Evolutionary conservation across 1,140 invertebrate species (phyloP), one percentile per base, ranked within the genome.

Genomic region (Meloidogyne chitwoodi): DNA sequence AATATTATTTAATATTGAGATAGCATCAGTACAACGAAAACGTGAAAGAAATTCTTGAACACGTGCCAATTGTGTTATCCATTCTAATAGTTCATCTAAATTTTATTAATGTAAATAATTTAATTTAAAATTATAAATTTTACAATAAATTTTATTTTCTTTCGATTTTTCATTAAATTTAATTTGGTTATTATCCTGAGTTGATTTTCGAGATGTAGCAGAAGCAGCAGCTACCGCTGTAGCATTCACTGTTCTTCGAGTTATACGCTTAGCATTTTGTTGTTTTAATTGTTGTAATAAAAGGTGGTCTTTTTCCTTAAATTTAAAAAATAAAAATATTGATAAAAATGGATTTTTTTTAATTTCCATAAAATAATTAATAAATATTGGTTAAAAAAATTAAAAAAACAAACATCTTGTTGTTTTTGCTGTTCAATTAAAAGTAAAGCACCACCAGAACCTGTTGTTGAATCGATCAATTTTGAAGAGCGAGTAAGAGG

Each of bases 21-120:
- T 22, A n/a, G 80, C 80, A 12, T 83, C 81, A 19, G 62, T 24
- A 48, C 76, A 81, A 12, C 72, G 70, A 56, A 71, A 81, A 24
- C 31, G 48, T 3, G 81, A 81, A 24, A 83, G 72, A 31, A n/a
- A 61, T 26, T 83, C 65, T 26, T 83, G 81, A 8, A 76, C 81
- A 48, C 81, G 74, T n/a, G 77, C 38, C 38, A 81, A 44, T 44
- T 83, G 26, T 14, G 44, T 24, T 12, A 81, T 71, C 81, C 81
- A 81, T 31, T 74, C 81, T 1, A 68, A 48, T 12, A 79, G 14
- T 62, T 80, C 78, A 65, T 44, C 78, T 79, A 14, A 76, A 77
- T 22, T 63, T 66, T 4, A 69, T n/a, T 38, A 16, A 48, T 48
- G 4, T 2, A 77, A 77, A 29, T 56, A 6, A 6, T n/a, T 41